Conservation (phyloP, 2,113 vertebrate species). For the Cyanoderma ruficeps region DNA sequence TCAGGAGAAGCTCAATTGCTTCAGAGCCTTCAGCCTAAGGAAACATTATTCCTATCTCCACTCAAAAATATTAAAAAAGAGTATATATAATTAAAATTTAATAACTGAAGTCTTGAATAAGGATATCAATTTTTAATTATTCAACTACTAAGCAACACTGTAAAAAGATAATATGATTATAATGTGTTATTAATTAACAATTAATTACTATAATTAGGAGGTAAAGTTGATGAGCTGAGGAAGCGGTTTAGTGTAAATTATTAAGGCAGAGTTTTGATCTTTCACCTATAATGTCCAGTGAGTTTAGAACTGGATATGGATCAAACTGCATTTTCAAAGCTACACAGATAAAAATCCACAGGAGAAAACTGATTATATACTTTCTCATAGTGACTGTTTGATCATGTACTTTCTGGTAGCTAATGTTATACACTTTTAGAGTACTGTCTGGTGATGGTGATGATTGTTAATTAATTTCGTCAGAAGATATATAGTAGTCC, state of each 20-base stretch:
- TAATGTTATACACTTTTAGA: background rate
- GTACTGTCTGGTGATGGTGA: background rate
- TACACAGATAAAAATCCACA: background rate
- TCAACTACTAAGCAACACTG: background rate
- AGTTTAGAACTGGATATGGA: background rate
- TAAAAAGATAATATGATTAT: slow-evolving; percentile 26
- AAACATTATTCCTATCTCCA: background rate
- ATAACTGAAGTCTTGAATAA: background rate
- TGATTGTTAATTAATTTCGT: background rate
- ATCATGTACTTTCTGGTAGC: background rate
- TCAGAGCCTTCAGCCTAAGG: background rate
- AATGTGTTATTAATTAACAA: slow-evolving; percentile 32
- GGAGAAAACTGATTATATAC: background rate
- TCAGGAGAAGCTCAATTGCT: background rate
- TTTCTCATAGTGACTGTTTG: background rate
- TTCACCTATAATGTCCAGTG: background rate
- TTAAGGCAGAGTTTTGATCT: background rate
- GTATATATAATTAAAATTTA: background rate
- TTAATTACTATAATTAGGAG: slow-evolving; percentile 30
- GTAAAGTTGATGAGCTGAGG: background rate
- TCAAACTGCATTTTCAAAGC: background rate
- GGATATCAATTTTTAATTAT: background rate
- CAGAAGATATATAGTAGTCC: background rate
- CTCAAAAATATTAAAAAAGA: background rate
- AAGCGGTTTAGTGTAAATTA: background rate